Base-by-base conservation (phyloP, 2,888 invertebrate genomes). In the Lordiphosa andalusiaca region DNA sequence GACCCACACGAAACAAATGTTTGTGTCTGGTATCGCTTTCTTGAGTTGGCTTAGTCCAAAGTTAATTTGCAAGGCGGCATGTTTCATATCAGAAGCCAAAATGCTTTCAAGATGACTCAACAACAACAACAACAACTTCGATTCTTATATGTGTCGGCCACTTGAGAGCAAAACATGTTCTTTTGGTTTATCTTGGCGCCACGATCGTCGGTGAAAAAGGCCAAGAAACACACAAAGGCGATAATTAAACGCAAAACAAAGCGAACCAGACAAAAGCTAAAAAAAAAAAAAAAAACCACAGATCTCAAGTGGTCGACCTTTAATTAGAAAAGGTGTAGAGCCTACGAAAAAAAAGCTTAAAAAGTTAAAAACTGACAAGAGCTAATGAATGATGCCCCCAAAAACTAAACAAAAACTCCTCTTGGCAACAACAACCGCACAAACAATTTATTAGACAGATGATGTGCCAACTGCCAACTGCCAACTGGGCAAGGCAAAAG, bases 151-250 rank as follows among this genome's bases (percentile, higher is more conserved):
- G 56, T 59, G 64, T 68, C 74, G 77, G 69, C 73, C 71, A 78
- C 76, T 78, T 78, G 70, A 78, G 78, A 60, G 60, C 44, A 75
- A 75, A 81, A 75, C 78, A 80, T 80, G 81, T 81, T 81, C 81
- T 73, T 73, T 78, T 68, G 73, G 72, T 67, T 78, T 76, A 81
- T 81, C 80, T 80, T 80, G 82, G 80, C 80, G 80, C 80, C 80
- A 78, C 76, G 74, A 80, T 81, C 82, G 68, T 71, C 70, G 68
- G 62, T 50, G 37, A 37, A 52, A 73, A 47, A 70, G 68, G 64
- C 74, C 39, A 30, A 53, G 42, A 56, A 19, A 46, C 23, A 40
- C 67, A 80, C 80, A 80, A 77, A 78, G 80, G 80, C 80, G 76
- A 80, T 77, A 77, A 77, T 77, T 77, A 80, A 80, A 80, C 68